Conservation (phyloP, 2,888 invertebrate genomes). For the Teleogryllus oceanicus region DNA sequence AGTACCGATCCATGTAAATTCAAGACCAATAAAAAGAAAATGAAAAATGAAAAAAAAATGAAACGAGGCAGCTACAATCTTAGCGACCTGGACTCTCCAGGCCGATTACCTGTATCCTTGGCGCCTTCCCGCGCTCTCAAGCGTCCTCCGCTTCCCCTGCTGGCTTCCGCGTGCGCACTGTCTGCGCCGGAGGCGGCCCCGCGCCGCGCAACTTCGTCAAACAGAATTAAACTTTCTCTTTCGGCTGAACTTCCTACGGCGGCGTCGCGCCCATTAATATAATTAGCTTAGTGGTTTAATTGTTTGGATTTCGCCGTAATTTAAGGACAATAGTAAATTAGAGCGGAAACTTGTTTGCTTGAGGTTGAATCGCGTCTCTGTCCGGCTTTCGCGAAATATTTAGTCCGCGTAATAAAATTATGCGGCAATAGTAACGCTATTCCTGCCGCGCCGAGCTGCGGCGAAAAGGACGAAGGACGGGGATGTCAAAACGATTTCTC, state of each 20-base stretch:
- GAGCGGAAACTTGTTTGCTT: constrained; percentile 6
- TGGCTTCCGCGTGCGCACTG: too few relatives aligned
- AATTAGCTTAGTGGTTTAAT: constrained; percentile 18
- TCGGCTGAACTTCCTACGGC: background rate
- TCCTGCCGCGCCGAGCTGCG: background rate
- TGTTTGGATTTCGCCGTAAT: background rate
- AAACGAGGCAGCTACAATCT: too few relatives aligned
- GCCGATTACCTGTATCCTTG: too few relatives aligned
- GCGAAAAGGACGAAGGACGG: background rate
- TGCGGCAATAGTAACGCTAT: background rate
- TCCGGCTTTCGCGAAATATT: background rate
- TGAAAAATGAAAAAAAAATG: too few relatives aligned
- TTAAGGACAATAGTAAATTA: background rate
- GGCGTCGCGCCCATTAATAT: background rate
- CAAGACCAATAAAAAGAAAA: too few relatives aligned
- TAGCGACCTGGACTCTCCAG: too few relatives aligned
- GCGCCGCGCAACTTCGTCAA: background rate
- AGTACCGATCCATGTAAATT: too few relatives aligned
- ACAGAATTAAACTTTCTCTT: background rate
- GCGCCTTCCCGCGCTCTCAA: background rate
- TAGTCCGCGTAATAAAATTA: background rate
- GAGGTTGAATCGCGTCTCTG: background rate
- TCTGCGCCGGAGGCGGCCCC: background rate
- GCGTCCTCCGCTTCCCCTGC: background rate
- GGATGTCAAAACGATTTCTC: background rate